These are phyloP conservation scores for Felis chaus DNA, from an alignment of 2,113 vertebrate genomes.

Conservation along the genomic window DNA sequence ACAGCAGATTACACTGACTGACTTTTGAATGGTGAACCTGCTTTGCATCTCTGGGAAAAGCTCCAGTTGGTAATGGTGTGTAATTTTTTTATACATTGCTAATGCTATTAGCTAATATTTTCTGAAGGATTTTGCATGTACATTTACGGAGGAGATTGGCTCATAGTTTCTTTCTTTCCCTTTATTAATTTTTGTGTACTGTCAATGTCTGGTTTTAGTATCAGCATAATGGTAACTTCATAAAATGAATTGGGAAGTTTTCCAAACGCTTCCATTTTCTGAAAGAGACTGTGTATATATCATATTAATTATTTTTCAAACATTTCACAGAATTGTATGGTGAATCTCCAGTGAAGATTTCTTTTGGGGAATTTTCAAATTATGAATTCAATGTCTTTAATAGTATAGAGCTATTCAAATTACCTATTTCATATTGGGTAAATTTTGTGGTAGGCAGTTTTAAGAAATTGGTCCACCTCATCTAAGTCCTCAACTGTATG, in stretches of 20 bases:
- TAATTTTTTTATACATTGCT: not conserved
- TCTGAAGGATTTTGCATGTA: not conserved
- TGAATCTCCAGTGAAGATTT: not conserved
- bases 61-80: not conserved
- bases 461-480: not conserved
- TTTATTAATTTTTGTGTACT: not conserved
- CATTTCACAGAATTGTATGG: not conserved
- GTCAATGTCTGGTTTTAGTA: not conserved
- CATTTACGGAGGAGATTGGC: not conserved
- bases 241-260: not conserved
- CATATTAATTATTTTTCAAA: not conserved
- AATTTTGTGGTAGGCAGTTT: not conserved
- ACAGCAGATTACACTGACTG: not conserved
- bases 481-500: not conserved
- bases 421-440: not conserved
- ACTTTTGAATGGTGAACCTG: not conserved
- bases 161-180: not conserved
- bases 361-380: not conserved
- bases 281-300: not conserved
- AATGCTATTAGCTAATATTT: not conserved
- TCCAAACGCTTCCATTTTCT: not conserved
- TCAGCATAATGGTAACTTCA: not conserved
- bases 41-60: not conserved
- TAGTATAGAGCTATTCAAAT: not conserved
- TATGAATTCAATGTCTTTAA: not conserved